Conservation (phyloP, 2,113 vertebrate genomes). For the Macaca nemestrina region DNA sequence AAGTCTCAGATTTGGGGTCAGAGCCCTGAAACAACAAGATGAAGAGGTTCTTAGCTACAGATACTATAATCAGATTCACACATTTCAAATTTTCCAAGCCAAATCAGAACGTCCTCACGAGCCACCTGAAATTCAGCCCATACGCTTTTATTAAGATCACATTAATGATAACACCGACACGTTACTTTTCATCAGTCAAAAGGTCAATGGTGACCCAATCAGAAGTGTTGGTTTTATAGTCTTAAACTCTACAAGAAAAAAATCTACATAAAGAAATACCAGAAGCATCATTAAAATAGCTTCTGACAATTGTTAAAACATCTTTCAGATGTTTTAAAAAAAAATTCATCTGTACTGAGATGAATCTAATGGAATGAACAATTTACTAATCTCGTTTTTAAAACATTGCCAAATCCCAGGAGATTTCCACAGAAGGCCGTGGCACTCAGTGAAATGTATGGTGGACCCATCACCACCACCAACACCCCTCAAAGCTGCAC, state of each 20-base stretch:
- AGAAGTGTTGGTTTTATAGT: not conserved
- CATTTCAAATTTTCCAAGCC: not conserved
- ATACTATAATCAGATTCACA: not conserved
- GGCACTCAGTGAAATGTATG: not conserved
- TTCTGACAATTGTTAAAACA: not conserved
- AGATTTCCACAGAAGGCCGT: not conserved
- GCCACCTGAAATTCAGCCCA: not conserved
- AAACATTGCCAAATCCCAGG: not conserved
- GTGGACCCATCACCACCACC: not conserved
- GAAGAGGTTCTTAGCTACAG: not conserved
- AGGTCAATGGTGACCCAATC: not conserved
- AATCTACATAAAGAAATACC: not conserved
- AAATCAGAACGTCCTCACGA: not conserved
- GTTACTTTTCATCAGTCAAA: not conserved
- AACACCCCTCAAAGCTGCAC: not conserved
- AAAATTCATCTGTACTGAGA: not conserved
- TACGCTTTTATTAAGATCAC: not conserved
- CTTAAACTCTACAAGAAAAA: not conserved
- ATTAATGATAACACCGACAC: not conserved
- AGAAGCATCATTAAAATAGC: not conserved
- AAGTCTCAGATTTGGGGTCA: not conserved
- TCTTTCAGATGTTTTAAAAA: not conserved
- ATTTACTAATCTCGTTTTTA: not conserved
- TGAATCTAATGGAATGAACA: not conserved
- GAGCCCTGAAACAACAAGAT: not conserved